phyloP scores from a whole-genome alignment of 1,140 invertebrate species.

The Goniozus legneri region DNA sequence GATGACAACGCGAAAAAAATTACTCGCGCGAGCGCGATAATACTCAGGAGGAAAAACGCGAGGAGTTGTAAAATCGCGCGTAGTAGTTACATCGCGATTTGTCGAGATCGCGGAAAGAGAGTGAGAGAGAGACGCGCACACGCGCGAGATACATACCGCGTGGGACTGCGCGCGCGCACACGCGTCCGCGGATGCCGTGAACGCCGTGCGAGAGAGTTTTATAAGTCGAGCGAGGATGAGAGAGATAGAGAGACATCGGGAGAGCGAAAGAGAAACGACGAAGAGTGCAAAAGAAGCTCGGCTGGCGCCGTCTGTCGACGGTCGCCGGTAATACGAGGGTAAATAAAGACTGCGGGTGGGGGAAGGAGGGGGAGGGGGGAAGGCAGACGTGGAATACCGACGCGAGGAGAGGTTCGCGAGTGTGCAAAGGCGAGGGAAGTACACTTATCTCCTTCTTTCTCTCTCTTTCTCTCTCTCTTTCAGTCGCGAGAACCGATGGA shows the following conservation, averaged over 20 bases:
- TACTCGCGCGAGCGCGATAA: not conserved
- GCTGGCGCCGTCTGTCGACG: slow-evolving; percentile 17
- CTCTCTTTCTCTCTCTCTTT: no score
- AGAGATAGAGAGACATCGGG: not conserved
- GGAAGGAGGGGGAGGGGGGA: not conserved
- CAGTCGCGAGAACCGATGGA: no score
- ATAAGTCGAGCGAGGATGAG: not conserved
- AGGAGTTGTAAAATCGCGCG: slow-evolving; percentile 11
- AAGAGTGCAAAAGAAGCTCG: slow-evolving; percentile 5
- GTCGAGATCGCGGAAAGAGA: no score
- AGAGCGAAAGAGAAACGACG: slow-evolving; percentile 19
- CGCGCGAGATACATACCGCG: no score
- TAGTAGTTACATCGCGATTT: no score
- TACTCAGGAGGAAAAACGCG: not conserved
- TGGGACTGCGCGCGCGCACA: slow-evolving; percentile 24
- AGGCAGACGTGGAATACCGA: not conserved
- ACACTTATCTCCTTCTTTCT: no score
- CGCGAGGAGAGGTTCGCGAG: not conserved
- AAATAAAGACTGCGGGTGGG: slow-evolving; percentile 21
- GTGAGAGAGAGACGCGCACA: slow-evolving; percentile 20
- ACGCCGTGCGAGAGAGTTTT: slow-evolving; percentile 15
- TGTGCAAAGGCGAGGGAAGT: not conserved
- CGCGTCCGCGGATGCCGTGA: slow-evolving; percentile 4
- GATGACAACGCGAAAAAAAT: no score
- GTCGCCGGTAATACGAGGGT: slow-evolving; percentile 28